phyloP scores from a whole-genome alignment of 2,797 vertebrate genomes.

The Semotilus atromaculatus region DNA sequence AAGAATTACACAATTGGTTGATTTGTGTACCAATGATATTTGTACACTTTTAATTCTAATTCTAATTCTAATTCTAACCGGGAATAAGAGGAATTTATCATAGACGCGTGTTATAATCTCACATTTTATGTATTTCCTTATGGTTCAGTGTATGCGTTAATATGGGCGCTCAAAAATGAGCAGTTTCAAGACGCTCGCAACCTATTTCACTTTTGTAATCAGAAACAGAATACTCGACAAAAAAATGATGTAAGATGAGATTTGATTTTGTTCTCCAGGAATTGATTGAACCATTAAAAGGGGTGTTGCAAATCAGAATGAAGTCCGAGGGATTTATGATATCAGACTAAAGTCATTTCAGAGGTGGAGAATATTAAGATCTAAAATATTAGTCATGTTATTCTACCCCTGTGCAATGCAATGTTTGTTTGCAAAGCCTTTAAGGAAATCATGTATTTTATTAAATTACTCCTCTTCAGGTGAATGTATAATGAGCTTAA shows the following conservation, averaged over 20 bases:
- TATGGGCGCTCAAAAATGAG: neutral
- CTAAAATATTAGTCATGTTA: neutral
- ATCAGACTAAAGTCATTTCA: neutral
- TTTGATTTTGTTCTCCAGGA: slow-evolving; percentile 1
- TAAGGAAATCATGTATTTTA: neutral
- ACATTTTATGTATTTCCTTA: neutral
- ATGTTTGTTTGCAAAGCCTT: neutral
- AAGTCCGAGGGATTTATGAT: neutral
- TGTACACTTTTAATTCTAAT: slow-evolving; percentile 1
- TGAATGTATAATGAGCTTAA: neutral
- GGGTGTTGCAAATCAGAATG: slow-evolving; percentile 14
- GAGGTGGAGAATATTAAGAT: neutral
- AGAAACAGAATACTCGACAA: neutral
- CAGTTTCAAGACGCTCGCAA: neutral
- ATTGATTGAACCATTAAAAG: neutral
- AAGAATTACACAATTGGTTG: neutral
- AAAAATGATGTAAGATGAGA: neutral
- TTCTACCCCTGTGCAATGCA: neutral
- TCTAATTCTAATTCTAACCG: neutral
- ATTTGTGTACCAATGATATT: neutral
- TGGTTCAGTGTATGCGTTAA: neutral
- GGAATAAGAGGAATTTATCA: neutral
- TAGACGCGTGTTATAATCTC: neutral
- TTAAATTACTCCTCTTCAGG: neutral
- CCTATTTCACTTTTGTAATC: slow-evolving; percentile 14